Evolutionary conservation across 1,140 invertebrate genomes (phyloP).

Genomic region (Drosophila nebulosa): DNA sequence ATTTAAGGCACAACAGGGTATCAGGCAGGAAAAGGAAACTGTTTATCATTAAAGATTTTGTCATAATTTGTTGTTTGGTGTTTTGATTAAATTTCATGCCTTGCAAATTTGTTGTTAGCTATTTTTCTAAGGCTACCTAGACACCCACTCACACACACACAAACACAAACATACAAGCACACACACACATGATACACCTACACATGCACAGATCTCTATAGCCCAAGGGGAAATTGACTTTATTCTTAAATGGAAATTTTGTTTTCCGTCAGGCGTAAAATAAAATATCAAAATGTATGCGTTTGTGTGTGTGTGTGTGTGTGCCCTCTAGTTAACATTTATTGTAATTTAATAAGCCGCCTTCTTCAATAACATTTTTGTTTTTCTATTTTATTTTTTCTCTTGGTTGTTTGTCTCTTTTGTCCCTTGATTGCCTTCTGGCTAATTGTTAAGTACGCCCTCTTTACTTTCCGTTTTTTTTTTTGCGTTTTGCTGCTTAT

Average conservation of each 20-base stretch:
- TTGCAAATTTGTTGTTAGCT: slow-evolving; percentile 35
- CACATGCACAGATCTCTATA: background rate
- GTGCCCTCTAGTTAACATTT: slow-evolving; percentile 36
- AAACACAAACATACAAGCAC: background rate
- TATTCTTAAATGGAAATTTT: slow-evolving; percentile 24
- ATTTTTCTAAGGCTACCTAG: slow-evolving; percentile 46
- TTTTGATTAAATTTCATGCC: slow-evolving; percentile 69
- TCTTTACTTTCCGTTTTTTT: background rate
- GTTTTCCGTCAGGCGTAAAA: slow-evolving; percentile 40
- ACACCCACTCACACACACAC: background rate
- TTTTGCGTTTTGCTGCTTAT: background rate
- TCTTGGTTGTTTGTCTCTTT: slow-evolving; percentile 12
- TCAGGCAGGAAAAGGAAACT: background rate
- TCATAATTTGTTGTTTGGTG: slow-evolving; percentile 36
- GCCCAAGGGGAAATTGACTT: slow-evolving; percentile 27
- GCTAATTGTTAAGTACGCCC: slow-evolving; percentile 55
- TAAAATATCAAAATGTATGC: slow-evolving; percentile 15
- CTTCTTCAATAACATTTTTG: background rate
- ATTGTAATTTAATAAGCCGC: slow-evolving; percentile 70
- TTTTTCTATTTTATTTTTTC: slow-evolving; percentile 16
- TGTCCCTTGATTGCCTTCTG: slow-evolving; percentile 43
- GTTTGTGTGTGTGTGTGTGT: background rate
- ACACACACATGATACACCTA: background rate
- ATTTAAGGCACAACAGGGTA: background rate
- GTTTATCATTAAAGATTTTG: slow-evolving; percentile 18